Evolutionary conservation across 2,888 invertebrate species (phyloP), one percentile per base, ranked within the genome.

Genomic region (Nezara viridula): DNA sequence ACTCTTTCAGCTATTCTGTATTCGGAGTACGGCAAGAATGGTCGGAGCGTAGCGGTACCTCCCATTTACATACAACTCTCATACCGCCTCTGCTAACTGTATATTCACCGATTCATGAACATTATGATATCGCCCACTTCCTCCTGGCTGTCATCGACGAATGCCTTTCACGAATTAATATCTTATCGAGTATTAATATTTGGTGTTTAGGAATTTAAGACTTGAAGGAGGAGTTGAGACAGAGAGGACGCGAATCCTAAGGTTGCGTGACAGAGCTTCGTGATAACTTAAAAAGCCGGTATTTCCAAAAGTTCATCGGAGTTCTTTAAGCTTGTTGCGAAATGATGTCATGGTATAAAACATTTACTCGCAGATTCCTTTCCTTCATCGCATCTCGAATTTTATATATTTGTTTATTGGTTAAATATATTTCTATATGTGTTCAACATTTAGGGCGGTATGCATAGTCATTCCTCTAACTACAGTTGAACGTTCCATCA

Each of bases 31-130:
- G 77, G 40, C 21, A 40, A 44, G 77, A 40, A 77, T 44, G 44
- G 81, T 81, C 44, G 81, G 81, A n/a, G n/a, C n/a, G 44, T 81
- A 81, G 81, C 81, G 81, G 81, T 81, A 81, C 81, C n/a, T 40
- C 6, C 24, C 81, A 81, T 81, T 81, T 81, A 81, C 81, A 81
- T 81, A n/a, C 44, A 47, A 47, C 40, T 47, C 81, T 44, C 81
- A 24, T 81, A 47, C 44, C 81, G 16, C 81, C 44, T n/a, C 44
- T 47, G 81, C 81, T 81, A 44, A 81, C 81, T 81, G 81, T 44
- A 81, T 81, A 44, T 81, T 73, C 66, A 19, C 66, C 27, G 66
- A 73, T 73, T 73, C 66, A 73, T 73, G 32, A 37, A 73, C 66
- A 32, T 32, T 73, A 37, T 4, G 66, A 73, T 16, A 73, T 73